A percentile compares a stretch with the other conserved stretches of the same genome.
phyloP scores from a whole-genome alignment of 2,797 vertebrate species.

The Mormyrus hasselquistii region DNA sequence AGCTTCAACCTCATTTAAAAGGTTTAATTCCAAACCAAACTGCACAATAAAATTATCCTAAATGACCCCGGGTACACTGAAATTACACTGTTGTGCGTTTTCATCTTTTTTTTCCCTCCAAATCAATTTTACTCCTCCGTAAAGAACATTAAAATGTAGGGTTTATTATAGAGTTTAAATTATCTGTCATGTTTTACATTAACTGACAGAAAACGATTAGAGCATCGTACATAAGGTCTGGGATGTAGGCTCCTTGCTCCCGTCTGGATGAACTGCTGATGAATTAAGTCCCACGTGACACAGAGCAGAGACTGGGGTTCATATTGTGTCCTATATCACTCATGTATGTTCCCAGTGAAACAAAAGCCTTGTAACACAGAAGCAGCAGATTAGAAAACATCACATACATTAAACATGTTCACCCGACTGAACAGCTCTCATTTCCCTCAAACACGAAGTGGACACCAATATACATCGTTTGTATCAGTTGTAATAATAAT shows the following conservation, averaged over 20 bases:
- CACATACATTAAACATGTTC: background rate
- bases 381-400: background rate
- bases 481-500: background rate
- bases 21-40: conserved; percentile 3
- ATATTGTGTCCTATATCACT: background rate
- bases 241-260: background rate
- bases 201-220: background rate
- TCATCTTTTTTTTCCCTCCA: background rate
- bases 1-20: conserved; percentile 9
- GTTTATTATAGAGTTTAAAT: background rate
- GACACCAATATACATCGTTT: background rate
- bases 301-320: background rate
- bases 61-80: background rate
- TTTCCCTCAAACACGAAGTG: background rate
- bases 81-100: conserved; percentile 5
- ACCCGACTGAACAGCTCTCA: background rate
- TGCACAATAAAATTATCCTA: background rate
- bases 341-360: background rate
- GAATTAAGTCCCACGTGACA: background rate
- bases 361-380: background rate
- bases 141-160: background rate
- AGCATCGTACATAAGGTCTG: background rate
- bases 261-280: conserved; percentile 3
- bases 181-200: conserved; percentile 7
- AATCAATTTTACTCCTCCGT: background rate